Base-by-base conservation (phyloP, 2,888 invertebrate genomes). In the Oxyteleia sp. region DNA sequence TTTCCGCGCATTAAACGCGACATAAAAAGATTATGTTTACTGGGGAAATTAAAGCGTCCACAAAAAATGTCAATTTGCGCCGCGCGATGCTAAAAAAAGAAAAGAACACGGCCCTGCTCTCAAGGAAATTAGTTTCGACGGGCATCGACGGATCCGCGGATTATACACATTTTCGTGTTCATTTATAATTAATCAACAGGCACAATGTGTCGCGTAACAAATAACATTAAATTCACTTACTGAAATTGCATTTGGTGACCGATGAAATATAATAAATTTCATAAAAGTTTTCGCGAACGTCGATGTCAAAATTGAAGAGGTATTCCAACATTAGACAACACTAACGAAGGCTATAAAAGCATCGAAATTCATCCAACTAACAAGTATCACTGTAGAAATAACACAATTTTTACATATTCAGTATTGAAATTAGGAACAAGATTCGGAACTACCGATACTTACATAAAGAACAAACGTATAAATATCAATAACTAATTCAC, bases 1-100 rank as follows among this genome's bases (percentile, higher is more conserved):
- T 68, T 55, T 69, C 47, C 45, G 45, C 47, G 35, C 35, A 57
- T 69, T 45, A 69, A 57, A 15, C 7, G 16, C 53, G 26, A 53
- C 68, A 29, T 29, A 43, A 64, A 32, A 64, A 26, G 32, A 20
- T 35, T 15, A 5, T 23, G 41, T 41, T 59, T 59, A 23, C 2
- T 7, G n/a, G 38, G 20, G 11, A 23, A 38, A 32, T 15, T 55
- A 15, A 35, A 55, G 35, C 16, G 2, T 8, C 43, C 43, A 8
- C 15, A 15, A 16, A 43, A 45, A 45, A 45, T 8, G 18, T 18
- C 18, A 18, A 18, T 45, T 45, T 45, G 41, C 8, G 10, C 16
- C 5, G 15, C 8, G 7, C 13, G 4, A 1, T 7, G 18, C 15
- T 20, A 8, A 47, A 47, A 41, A 41, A 41, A 41, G 4, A 2